These are phyloP conservation scores for Lycaon pictus DNA, from an alignment of 2,113 vertebrate genomes.

Conservation along the genomic window DNA sequence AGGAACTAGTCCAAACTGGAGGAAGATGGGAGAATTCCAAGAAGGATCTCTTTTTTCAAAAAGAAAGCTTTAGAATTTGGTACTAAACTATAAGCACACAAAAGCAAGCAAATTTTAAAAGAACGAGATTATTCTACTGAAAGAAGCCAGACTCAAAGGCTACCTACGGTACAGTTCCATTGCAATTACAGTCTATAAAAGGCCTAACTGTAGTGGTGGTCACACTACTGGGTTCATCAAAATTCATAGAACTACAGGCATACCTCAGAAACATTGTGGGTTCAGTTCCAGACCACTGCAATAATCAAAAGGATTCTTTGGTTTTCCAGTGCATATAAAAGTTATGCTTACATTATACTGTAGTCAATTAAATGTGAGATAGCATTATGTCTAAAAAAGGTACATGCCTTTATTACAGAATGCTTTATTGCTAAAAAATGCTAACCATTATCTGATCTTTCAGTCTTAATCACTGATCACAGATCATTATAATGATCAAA, in stretches of 20 bases:
- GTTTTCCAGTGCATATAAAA: background rate
- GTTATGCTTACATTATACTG: background rate
- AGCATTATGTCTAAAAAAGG: background rate
- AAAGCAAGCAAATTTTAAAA: constrained; percentile 11
- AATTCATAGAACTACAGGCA: background rate
- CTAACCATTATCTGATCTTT: background rate
- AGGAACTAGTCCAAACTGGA: constrained; percentile 19
- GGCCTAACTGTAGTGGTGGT: background rate
- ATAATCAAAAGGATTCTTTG: background rate
- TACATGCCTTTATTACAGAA: background rate
- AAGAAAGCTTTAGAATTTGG: background rate
- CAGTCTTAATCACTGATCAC: background rate
- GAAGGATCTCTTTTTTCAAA: background rate
- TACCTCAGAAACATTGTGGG: background rate
- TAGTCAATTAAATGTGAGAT: background rate
- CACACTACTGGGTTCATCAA: background rate
- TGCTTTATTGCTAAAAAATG: background rate
- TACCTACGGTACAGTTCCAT: background rate
- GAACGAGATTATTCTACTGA: background rate
- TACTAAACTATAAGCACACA: background rate
- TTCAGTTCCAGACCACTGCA: background rate
- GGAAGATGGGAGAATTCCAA: background rate
- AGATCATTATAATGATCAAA: background rate
- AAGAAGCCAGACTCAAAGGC: background rate
- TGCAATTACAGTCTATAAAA: constrained; percentile 20